phyloP scores from a whole-genome alignment of 1,140 invertebrate genomes.

The Ganaspis sp. region DNA sequence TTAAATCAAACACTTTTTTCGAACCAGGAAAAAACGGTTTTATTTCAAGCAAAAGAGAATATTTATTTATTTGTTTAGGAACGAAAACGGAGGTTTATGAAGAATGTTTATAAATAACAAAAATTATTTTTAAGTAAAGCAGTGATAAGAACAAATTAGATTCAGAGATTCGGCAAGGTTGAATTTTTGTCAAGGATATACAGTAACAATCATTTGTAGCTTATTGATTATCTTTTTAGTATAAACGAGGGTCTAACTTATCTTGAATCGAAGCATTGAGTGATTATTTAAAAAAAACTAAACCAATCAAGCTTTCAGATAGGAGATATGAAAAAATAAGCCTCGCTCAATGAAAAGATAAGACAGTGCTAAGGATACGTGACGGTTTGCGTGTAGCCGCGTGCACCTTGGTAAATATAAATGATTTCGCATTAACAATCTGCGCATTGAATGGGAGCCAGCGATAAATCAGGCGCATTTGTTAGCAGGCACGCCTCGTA shows the following conservation, averaged over 20 bases:
- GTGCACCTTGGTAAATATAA: slow-evolving; percentile 43
- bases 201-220: neutral
- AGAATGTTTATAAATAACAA: too few relatives aligned
- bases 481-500: slow-evolving; percentile 54
- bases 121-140: too few relatives aligned
- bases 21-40: slow-evolving; percentile 48
- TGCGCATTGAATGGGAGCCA: slow-evolving; percentile 50
- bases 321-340: slow-evolving; percentile 1
- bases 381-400: slow-evolving; percentile 22
- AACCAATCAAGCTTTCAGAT: slow-evolving; percentile 6
- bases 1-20: slow-evolving; percentile 50
- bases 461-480: slow-evolving; percentile 61
- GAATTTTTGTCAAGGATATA: too few relatives aligned
- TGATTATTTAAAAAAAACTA: neutral
- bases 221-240: slow-evolving; percentile 6
- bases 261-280: slow-evolving; percentile 9
- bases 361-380: slow-evolving; percentile 16
- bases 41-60: slow-evolving; percentile 38
- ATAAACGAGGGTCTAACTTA: neutral
- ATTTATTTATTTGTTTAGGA: too few relatives aligned
- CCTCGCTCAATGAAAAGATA: neutral
- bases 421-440: slow-evolving; percentile 50
- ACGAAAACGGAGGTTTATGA: too few relatives aligned
- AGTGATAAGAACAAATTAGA: too few relatives aligned
- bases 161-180: too few relatives aligned